These are phyloP conservation scores for Rutilus rutilus DNA, from an alignment of 2,113 vertebrate genomes.

Conservation along the genomic window DNA sequence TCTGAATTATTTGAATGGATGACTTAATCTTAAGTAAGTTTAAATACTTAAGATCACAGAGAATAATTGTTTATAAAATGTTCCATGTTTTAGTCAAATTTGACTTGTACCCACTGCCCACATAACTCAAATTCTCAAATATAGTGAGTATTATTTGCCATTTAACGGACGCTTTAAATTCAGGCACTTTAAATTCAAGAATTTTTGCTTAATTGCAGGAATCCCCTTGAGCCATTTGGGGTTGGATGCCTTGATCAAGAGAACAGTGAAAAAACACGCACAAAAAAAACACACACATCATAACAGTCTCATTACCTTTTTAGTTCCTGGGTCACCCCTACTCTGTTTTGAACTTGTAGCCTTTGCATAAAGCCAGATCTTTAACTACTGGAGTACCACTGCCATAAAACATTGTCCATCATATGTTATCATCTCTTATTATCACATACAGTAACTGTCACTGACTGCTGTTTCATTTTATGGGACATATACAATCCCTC, in stretches of 20 bases:
- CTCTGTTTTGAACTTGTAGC: neutral
- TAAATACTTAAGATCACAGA: neutral
- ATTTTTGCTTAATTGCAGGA: conserved; percentile 48
- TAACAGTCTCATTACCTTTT: neutral
- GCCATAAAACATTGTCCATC: neutral
- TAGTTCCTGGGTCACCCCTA: conserved; percentile 25
- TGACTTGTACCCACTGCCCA: neutral
- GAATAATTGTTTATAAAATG: neutral
- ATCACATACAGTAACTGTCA: neutral
- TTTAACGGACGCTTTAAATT: conserved; percentile 10
- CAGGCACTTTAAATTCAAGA: conserved; percentile 37
- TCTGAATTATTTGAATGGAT: neutral
- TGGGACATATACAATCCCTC: neutral
- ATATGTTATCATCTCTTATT: neutral
- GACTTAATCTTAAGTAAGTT: neutral
- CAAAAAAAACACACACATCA: neutral
- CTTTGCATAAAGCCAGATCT: neutral
- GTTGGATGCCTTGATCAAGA: conserved; percentile 17
- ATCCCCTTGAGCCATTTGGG: neutral
- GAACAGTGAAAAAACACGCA: neutral
- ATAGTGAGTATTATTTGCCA: neutral
- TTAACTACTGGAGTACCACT: neutral
- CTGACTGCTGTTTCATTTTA: neutral
- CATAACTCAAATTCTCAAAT: neutral
- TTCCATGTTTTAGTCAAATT: neutral